phyloP scores from a whole-genome alignment of 1,140 invertebrate genomes.

The Drosophila sp. region DNA sequence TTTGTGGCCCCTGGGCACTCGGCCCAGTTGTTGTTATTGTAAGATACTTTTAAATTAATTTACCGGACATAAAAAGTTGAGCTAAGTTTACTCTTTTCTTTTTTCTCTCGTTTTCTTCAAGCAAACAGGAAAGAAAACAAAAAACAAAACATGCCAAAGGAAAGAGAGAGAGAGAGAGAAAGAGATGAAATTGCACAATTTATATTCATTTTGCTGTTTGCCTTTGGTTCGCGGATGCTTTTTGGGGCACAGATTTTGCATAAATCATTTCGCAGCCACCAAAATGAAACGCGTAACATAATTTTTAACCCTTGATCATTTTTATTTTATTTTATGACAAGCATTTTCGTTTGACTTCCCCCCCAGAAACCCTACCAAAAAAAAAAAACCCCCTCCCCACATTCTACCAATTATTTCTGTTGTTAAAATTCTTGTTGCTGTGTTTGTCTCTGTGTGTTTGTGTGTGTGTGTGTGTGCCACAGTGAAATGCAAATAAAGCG shows the following conservation, averaged over 20 bases:
- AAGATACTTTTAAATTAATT: constrained; percentile 77
- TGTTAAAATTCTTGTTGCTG: constrained; percentile 29
- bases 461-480: constrained; percentile 54
- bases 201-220: constrained; percentile 70
- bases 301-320: constrained; percentile 81
- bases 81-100: constrained; percentile 23
- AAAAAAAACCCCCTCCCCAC: background rate
- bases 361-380: background rate
- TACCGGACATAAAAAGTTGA: constrained; percentile 70
- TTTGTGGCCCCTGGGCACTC: constrained; percentile 27
- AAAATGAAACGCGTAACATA: constrained; percentile 78
- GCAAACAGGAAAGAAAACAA: background rate
- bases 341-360: constrained; percentile 73
- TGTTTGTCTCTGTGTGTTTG: constrained; percentile 26
- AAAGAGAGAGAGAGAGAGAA: constrained; percentile 23
- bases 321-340: constrained; percentile 65
- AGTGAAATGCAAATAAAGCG: constrained; percentile 80
- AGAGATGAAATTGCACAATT: constrained; percentile 76
- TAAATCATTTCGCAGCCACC: constrained; percentile 76
- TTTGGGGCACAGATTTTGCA: constrained; percentile 74
- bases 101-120: background rate
- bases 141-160: constrained; percentile 20
- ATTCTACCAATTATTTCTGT: constrained; percentile 14
- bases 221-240: constrained; percentile 14
- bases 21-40: constrained; percentile 42